Evolutionary conservation across 2,888 invertebrate genomes (phyloP).

Genomic region (Geophilus truncorum): DNA sequence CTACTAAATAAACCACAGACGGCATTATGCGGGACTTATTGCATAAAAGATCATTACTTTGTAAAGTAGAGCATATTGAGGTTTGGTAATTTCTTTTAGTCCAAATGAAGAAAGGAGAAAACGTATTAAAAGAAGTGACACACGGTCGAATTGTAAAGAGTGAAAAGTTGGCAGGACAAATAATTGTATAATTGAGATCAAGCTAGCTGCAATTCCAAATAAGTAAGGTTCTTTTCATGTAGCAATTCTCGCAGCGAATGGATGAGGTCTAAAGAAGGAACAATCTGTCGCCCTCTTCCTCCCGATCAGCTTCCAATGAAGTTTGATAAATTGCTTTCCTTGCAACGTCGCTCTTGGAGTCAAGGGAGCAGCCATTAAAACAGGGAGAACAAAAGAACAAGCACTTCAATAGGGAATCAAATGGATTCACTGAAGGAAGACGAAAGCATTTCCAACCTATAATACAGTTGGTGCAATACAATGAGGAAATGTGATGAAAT

Average conservation of each 20-base stretch:
- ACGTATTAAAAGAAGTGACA: too few species aligned
- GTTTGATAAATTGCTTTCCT: constrained; percentile 20
- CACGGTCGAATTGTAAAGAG: not conserved
- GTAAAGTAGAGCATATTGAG: too few species aligned
- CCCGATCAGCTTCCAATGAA: constrained; percentile 20
- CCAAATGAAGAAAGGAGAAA: not conserved
- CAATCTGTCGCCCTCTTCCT: constrained; percentile 20
- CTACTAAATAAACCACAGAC: not conserved
- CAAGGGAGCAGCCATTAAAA: constrained; percentile 20
- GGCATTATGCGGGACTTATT: not conserved
- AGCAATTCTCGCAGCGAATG: not conserved
- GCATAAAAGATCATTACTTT: too few species aligned
- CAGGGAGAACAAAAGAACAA: constrained; percentile 20
- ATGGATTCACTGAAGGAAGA: constrained; percentile 3
- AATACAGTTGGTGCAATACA: constrained; percentile 12
- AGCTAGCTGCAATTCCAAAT: not conserved
- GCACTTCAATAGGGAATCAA: constrained; percentile 11
- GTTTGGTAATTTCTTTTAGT: not conserved
- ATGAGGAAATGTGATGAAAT: constrained; percentile 12
- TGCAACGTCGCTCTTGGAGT: constrained; percentile 20
- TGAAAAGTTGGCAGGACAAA: not conserved
- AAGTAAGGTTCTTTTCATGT: not conserved
- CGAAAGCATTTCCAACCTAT: constrained; percentile 15
- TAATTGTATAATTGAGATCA: not conserved
- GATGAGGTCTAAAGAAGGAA: not conserved